Evolutionary conservation across 2,113 vertebrate species (phyloP), one percentile per base, ranked within the genome.

Genomic region (Gracilinanus agilis): DNA sequence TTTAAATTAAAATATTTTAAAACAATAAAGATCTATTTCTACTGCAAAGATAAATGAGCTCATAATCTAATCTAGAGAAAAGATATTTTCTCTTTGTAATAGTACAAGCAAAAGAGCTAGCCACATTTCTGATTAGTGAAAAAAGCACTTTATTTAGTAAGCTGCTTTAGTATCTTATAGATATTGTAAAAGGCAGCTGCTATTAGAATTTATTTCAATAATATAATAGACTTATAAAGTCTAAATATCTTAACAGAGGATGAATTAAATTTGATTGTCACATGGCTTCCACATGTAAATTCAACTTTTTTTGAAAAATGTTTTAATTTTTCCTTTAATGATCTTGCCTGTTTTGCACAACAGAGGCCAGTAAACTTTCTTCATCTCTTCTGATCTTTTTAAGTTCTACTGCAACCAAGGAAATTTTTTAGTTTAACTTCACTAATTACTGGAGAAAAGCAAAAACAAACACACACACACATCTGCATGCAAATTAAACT

Each of bases 121-220:
- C 0, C 91, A 95, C 25, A 95, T 96, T 97, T 90, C 94, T 13
- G 40, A 95, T 94, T 96, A 96, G 92, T 53, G 58, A 90, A 96
- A 96, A 97, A 44, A 91, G 83, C 44, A 91, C 49, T 49, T n/a
- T n/a, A 67, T 90, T 97, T 97, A 96, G 44, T 97, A 96, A 96
- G 91, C 16, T 96, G 54, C 3, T 97, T 16, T 34, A 3, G 3
- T 92, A 94, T 97, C 97, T 98, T 12, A 0, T 23, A 92, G 89
- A 54, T 95, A 40, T 88, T 95, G 2, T 98, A 97, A 98, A 95
- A 91, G 67, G 75, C 92, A 94, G 92, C 44, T 92, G n/a, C 19
- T 93, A 54, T 93, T 94, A 92, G 3, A 96, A 21, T 93, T 93
- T 92, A 92, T 91, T 93, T 96, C 55, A 96, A 55, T 9, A 94